Evolutionary conservation across 2,113 vertebrate genomes (phyloP), one percentile per base, ranked within the genome.

Genomic region (Neogobius melanostomus): DNA sequence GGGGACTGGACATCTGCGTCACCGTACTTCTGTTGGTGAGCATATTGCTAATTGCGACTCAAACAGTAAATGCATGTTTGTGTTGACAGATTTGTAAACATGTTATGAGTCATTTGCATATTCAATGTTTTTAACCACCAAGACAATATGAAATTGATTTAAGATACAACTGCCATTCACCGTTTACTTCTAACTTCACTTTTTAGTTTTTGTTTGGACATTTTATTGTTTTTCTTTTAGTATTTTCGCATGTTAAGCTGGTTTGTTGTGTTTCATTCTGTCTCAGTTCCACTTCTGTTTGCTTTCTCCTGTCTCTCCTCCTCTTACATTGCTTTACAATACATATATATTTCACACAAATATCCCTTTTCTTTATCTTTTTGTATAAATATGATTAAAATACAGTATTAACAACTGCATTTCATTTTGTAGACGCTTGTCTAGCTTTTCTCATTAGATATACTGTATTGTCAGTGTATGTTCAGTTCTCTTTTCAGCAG

Each of bases 21-120:
- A 92, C 90, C 4, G 80, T 89, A 70, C 82, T 92, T 73, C 86
- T 91, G 1, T 52, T 87, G 89, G 91, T 92, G 79, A 89, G 90
- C 66, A 72, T 60, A 71, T 17, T 0, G 65, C 52, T 75, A 68
- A 52, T 16, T 0, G 77, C 79, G 80, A 73, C 11, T 36, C 28
- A 36, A 36, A 57, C 45, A 2, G 16, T 42, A 28, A 43, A 65
- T 59, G 64, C 43, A 53, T 71, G 48, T 42, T 28, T 52, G 61
- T 11, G 17, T 28, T 11, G 17, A 28, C 17, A 28, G 10, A 4
- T 54, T 1, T 51, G 14, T 56, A 4, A 28, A 16, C 11, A 28
- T 11, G 5, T 6, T 56, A 56, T 14, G 49, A 50, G 15, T 36
- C 28, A 4, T 36, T 36, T 36, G 28, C 28, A 50, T 15, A 14